These are phyloP conservation scores for Diprion similis DNA, from an alignment of 1,140 invertebrate species.

Conservation along the genomic window DNA sequence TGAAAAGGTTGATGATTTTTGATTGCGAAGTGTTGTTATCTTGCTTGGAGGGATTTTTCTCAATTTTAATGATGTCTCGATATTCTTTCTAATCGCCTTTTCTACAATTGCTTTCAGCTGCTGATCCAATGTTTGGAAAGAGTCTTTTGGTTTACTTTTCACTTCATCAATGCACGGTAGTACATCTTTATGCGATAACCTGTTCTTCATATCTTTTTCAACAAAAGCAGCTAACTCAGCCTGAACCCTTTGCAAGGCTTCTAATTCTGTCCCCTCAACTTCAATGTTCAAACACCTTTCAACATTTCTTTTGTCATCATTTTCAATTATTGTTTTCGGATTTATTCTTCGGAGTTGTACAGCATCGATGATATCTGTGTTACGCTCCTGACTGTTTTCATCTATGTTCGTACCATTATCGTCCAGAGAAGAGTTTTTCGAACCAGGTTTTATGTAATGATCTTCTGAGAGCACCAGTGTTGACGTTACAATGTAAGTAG, in stretches of 20 bases:
- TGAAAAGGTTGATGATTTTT: slow-evolving; percentile 28
- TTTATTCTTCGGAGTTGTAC: slow-evolving; percentile 49
- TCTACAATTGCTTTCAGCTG: slow-evolving; percentile 53
- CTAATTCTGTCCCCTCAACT: slow-evolving; percentile 49
- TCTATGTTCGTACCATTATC: slow-evolving; percentile 17
- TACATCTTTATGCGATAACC: slow-evolving; percentile 23
- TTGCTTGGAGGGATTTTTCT: not conserved
- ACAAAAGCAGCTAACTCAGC: slow-evolving; percentile 48
- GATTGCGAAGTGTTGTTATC: not conserved
- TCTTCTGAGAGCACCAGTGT: slow-evolving; percentile 41
- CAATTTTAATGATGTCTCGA: slow-evolving; percentile 39
- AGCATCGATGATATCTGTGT: slow-evolving; percentile 55
- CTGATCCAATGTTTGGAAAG: slow-evolving; percentile 41
- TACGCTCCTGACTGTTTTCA: slow-evolving; percentile 38
- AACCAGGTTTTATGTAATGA: slow-evolving; percentile 10
- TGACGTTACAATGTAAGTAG: slow-evolving; percentile 52
- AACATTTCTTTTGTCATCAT: slow-evolving; percentile 38
- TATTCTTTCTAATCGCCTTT: slow-evolving; percentile 52
- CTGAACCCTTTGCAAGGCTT: slow-evolving; percentile 46
- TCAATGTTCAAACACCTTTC: slow-evolving; percentile 55
- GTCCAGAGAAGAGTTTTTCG: slow-evolving; percentile 26
- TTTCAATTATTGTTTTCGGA: slow-evolving; percentile 29
- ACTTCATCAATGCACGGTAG: not conserved
- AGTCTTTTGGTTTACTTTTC: slow-evolving; percentile 29
- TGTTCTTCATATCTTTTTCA: slow-evolving; percentile 48